Base-by-base conservation (phyloP, 2,888 invertebrate genomes). In the Nebria brevicollis region DNA sequence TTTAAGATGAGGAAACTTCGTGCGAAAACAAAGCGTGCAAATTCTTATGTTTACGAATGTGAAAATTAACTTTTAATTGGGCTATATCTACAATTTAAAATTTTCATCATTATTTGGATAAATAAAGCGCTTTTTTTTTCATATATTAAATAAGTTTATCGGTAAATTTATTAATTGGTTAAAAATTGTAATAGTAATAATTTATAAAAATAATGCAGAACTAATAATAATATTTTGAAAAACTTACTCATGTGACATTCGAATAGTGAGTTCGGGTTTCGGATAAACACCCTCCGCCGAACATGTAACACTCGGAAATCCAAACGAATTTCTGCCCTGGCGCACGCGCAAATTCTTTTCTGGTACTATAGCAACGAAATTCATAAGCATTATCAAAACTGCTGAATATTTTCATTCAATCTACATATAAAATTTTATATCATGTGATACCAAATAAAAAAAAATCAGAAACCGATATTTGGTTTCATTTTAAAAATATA, bases 281-380 rank as follows among this genome's bases (percentile, higher is more conserved):
- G 93, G 93, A 85, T 91, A 93, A 78, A 93, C 89, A 25, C 92
- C 91, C 86, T 92, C 91, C 0, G 91, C 92, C 43, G 87, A 87
- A 85, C 93, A 93, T 82, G 90, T 89, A 81, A 93, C 89, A 82
- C 91, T 92, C 73, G 92, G 91, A 81, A 90, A 86, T 82, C 91
- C 91, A 34, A 90, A 91, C 82, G 91, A 90, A 84, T 90, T 90
- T 85, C 91, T 91, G 86, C 91, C 91, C 84, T 91, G 91, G 70
- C 89, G 86, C 84, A 93, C 89, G 83, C 90, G 89, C 86, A 92
- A 89, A 82, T 88, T 90, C 85, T 90, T 91, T 77, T 91, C 91
- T 0, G 92, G 90, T 87, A 91, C 92, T 92, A 89, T 42, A 87
- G 86, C 64, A 83, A 70, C 83, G 82, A 66, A 34, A 34, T 34